Evolutionary conservation across 2,797 vertebrate species (phyloP).

Genomic region (Ispidina lecontei): DNA sequence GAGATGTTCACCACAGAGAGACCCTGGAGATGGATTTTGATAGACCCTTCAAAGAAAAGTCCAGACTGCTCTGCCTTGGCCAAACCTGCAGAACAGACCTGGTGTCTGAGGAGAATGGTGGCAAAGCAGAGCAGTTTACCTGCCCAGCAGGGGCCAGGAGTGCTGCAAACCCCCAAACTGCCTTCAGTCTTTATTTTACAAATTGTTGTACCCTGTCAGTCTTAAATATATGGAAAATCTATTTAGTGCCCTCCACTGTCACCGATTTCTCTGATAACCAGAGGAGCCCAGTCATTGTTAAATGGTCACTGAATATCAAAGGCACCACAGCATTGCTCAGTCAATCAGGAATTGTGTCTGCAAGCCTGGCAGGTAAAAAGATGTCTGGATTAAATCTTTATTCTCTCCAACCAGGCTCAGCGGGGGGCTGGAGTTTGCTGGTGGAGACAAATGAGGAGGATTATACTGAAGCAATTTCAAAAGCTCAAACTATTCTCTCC

Average conservation of each 20-base stretch:
- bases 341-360: neutral
- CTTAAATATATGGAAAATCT: neutral
- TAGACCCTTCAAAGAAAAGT: neutral
- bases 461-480: neutral
- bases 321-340: neutral
- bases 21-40: neutral
- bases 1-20: neutral
- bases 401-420: neutral
- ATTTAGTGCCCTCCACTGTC: neutral
- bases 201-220: neutral
- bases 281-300: neutral
- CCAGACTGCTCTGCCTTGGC: neutral
- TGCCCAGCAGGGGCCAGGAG: neutral
- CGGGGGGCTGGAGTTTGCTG: neutral
- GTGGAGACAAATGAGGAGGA: neutral
- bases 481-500: neutral
- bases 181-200: rapidly evolving
- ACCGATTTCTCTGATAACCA: neutral
- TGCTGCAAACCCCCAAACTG: rapidly evolving
- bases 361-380: neutral
- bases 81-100: neutral
- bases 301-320: neutral
- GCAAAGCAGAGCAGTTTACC: neutral
- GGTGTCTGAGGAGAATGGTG: rapidly evolving
- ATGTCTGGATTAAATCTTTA: slow-evolving; percentile 5